Base-by-base conservation (phyloP, 64 coral and sea anemone species). In the Pocillopora verrucosa region DNA sequence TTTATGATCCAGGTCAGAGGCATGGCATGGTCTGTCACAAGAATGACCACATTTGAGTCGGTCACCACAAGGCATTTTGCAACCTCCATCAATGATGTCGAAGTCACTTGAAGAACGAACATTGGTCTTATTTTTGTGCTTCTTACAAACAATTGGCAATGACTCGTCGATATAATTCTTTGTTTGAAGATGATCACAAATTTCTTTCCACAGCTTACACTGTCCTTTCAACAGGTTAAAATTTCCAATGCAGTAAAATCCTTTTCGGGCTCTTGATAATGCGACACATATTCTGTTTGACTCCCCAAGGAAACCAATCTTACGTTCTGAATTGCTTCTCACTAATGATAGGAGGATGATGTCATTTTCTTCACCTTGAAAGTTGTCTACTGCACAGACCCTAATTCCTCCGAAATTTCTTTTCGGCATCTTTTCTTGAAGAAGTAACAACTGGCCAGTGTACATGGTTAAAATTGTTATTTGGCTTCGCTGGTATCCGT, bases 401-500 rank as follows among this genome's bases (percentile, higher is more conserved):
- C 78, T 87, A 3, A 98, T 38, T 16, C 86, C 92, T 34, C 82
- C 35, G 70, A 95, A 95, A 36, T 73, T 36, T 22, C 74, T 59
- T 64, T 77, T 80, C 60, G 95, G 86, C 86, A 98, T 88, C 34
- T 84, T 84, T 17, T 84, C 89, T 84, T 98, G 88, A 26, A 98
- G 86, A 36, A 76, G 80, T 13, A 98, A 73, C 24, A 98, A 76
- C 89, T 98, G 95, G 41, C 92, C 95, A 0, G 56, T 86, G 65
- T 98, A 98, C 84, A 93, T 89, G 22, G 95, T 98, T 58, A 98
- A 63, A 83, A 98, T 73, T 17, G 95, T 98, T 17, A 98, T 91
- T 24, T 98, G 80, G 22, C 24, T 74, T 9, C 63, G 60, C 7
- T 87, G 56, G 34, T 94, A 94, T 76, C 86, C 95, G 89, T 98